phyloP scores from a whole-genome alignment of 2,797 vertebrate genomes.

The Anguilla megastoma region DNA sequence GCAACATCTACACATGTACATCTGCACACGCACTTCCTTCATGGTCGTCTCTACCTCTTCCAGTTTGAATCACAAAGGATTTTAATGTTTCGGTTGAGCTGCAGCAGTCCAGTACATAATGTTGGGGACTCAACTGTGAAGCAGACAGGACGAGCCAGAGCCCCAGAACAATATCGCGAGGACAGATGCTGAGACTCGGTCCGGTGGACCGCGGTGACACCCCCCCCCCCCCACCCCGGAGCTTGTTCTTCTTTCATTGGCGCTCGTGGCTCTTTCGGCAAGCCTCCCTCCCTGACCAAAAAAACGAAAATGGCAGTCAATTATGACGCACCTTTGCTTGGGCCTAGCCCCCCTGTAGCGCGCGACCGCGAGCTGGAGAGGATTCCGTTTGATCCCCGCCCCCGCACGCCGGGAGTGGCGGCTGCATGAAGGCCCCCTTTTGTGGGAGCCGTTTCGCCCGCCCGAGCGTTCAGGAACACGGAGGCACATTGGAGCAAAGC shows the following conservation, averaged over 20 bases:
- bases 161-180: constrained; percentile 8
- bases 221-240: background rate
- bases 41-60: background rate
- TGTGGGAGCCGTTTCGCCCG: background rate
- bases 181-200: constrained; percentile 20
- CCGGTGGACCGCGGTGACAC: constrained; percentile 28
- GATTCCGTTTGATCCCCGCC: constrained; percentile 13
- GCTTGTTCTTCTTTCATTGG: constrained; percentile 13
- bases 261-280: background rate
- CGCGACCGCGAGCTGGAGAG: constrained; percentile 13
- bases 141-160: background rate
- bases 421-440: background rate
- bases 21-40: background rate
- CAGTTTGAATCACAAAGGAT: constrained; percentile 31
- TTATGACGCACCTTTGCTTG: constrained; percentile 29
- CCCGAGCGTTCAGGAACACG: background rate
- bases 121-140: constrained; percentile 8
- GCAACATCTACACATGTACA: background rate
- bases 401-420: background rate
- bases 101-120: background rate
- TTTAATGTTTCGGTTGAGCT: constrained; percentile 19
- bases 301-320: background rate
- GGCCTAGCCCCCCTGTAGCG: constrained; percentile 21
- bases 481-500: background rate
- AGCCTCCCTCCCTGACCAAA: constrained; percentile 13